Evolutionary conservation across 1,140 invertebrate genomes (phyloP), one percentile per base, ranked within the genome.

Genomic region (Caenorhabditis latens): DNA sequence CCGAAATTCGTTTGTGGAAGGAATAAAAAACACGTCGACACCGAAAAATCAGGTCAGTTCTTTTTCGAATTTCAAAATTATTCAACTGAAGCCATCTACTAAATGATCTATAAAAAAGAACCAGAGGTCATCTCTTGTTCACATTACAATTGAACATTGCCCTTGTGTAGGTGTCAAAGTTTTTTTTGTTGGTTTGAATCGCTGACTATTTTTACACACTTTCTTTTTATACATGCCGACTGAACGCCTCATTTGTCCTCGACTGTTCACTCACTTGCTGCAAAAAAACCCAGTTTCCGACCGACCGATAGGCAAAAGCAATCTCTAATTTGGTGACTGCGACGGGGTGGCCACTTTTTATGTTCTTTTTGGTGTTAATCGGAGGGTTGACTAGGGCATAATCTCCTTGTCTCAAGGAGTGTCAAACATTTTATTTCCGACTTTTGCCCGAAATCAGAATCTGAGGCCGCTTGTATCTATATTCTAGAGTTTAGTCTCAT

Each of bases 331-430:
- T 71, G 42, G 65, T n/a, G 65, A 71, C 40, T 71, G 19, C 42
- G 65, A 40, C 61, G 24, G 32, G 32, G 61, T 32, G 21, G 65
- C 65, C 65, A 71, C 65, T 71, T 71, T 71, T 71, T 71, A 46
- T 71, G 65, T 71, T 71, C 42, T 46, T 46, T n/a, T 71, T 19
- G 65, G 65, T 71, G 65, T 71, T 71, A 71, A 71, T 71, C 65
- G 40, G 65, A 32, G 61, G 65, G 61, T 63, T 71, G 65, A 19
- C 65, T 71, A 53, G 42, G 16, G 65, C 13, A 67, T 43, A 43
- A 43, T 67, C 42, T 71, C n/a, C 42, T 46, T 71, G 65, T 71
- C 42, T 71, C 65, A 46, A 43, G n/a, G 61, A 11, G 24, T 63
- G 61, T 21, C 57, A 58, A 58, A 19, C 16, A n/a, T 58, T 58